Evolutionary conservation across 2,888 invertebrate species (phyloP).

Genomic region (Tribolium freemani): DNA sequence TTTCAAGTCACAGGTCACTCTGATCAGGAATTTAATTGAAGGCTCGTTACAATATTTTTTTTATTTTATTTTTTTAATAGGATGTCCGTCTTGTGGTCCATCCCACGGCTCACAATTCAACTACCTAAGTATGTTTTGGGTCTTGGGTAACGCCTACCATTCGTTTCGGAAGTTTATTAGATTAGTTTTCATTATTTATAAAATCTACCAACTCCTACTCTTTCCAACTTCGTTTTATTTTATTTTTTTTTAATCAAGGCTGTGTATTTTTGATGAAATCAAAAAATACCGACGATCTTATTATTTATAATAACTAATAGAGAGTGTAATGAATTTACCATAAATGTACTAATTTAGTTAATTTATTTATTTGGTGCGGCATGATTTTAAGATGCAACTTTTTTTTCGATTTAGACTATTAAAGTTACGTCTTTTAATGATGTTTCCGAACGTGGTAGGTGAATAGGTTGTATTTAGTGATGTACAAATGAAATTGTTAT

Average conservation of each 20-base stretch:
- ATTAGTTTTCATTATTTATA: neutral
- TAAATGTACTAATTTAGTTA: constrained; percentile 5
- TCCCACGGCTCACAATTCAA: constrained; percentile 85
- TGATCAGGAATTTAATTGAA: too few relatives aligned
- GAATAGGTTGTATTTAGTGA: constrained; percentile 10
- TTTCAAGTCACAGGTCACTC: too few relatives aligned
- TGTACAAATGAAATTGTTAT: constrained; percentile 26
- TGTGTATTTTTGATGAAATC: constrained; percentile 45
- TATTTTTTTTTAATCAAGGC: constrained; percentile 39
- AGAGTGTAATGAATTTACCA: neutral
- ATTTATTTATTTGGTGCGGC: constrained; percentile 10
- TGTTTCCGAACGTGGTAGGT: constrained; percentile 4
- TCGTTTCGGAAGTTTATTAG: neutral
- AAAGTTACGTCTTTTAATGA: constrained; percentile 2
- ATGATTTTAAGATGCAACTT: constrained; percentile 4
- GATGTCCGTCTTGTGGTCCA: constrained; percentile 88
- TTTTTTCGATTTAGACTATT: neutral
- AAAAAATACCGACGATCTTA: constrained; percentile 31
- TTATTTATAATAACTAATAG: neutral
- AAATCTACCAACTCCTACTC: neutral
- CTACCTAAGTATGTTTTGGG: constrained; percentile 90
- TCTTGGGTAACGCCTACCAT: constrained; percentile 73
- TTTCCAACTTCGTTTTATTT: constrained; percentile 4
- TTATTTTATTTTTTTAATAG: constrained; percentile 70
- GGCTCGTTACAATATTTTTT: neutral